phyloP scores from a whole-genome alignment of 2,113 vertebrate genomes.

The Siphamia tubifer region DNA sequence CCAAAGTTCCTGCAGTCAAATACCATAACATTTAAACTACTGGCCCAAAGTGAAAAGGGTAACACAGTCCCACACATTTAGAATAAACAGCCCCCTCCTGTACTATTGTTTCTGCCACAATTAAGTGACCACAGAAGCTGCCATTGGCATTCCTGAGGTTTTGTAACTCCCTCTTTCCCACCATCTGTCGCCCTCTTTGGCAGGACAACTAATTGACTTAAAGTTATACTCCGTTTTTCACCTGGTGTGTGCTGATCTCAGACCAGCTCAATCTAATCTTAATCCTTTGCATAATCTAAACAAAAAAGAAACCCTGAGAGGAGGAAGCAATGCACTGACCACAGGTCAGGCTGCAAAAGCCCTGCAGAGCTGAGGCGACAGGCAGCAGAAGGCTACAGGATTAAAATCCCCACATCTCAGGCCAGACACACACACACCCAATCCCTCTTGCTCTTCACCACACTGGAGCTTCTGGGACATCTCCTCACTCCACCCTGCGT shows the following conservation, averaged over 20 bases:
- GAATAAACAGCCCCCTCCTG: conserved; percentile 22
- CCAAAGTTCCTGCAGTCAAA: background rate
- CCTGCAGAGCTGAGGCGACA: conserved; percentile 5
- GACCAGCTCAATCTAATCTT: conserved; percentile 23
- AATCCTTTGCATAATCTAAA: conserved; percentile 2
- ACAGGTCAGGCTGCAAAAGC: conserved; percentile 13
- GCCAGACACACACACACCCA: conserved; percentile 35
- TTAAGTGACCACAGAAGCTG: conserved; percentile 30
- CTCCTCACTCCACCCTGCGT: background rate
- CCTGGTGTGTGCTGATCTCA: conserved; percentile 14
- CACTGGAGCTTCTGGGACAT: conserved; percentile 3
- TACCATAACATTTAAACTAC: background rate
- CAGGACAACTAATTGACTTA: conserved; percentile 37
- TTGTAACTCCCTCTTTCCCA: conserved; percentile 26
- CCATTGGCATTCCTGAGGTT: conserved; percentile 49
- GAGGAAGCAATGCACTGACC: conserved; percentile 18
- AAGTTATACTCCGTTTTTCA: conserved; percentile 17
- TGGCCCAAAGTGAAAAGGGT: background rate
- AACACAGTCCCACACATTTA: conserved; percentile 30
- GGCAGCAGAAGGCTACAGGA: conserved; percentile 69
- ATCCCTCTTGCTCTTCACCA: background rate
- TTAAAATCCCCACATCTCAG: conserved; percentile 52
- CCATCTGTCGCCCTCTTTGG: conserved; percentile 48
- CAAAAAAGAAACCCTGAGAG: background rate
- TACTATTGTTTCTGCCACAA: conserved; percentile 44